Conservation (phyloP, 1,140 invertebrate genomes). For the Latrodectus geometricus region DNA sequence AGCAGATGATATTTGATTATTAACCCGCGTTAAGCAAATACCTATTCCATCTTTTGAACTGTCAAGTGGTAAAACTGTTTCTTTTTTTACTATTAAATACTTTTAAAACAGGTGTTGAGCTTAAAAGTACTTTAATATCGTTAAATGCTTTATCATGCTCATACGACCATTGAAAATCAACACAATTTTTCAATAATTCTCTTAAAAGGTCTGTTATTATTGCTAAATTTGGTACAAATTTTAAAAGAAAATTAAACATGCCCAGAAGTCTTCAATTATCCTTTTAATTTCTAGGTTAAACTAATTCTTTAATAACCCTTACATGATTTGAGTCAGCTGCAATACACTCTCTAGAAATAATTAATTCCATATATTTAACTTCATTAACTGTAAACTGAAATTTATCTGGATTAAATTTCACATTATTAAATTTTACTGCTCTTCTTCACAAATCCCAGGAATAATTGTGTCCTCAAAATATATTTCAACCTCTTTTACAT, state of each 20-base stretch:
- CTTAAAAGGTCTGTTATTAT: slow-evolving; percentile 26
- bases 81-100: slow-evolving; percentile 7
- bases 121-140: too few species aligned
- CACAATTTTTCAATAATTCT: too few species aligned
- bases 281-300: slow-evolving; percentile 28
- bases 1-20: slow-evolving; percentile 68
- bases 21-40: slow-evolving; percentile 17
- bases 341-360: slow-evolving; percentile 42
- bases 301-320: slow-evolving; percentile 47
- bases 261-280: slow-evolving; percentile 39
- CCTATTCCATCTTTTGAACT: slow-evolving; percentile 40
- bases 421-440: slow-evolving; percentile 11
- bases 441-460: slow-evolving; percentile 14
- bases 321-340: slow-evolving; percentile 41
- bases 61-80: slow-evolving; percentile 40
- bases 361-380: slow-evolving; percentile 45
- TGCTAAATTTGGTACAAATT: slow-evolving; percentile 51
- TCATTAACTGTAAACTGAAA: slow-evolving; percentile 41
- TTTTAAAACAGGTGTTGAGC: too few species aligned
- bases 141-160: too few species aligned
- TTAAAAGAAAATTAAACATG: slow-evolving; percentile 40
- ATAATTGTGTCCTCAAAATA: slow-evolving; percentile 51
- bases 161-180: too few species aligned
- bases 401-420: slow-evolving; percentile 54
- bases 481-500: slow-evolving; percentile 13